Conservation (phyloP, 2,888 invertebrate species). For the Dryocosmus kuriphilus region DNA sequence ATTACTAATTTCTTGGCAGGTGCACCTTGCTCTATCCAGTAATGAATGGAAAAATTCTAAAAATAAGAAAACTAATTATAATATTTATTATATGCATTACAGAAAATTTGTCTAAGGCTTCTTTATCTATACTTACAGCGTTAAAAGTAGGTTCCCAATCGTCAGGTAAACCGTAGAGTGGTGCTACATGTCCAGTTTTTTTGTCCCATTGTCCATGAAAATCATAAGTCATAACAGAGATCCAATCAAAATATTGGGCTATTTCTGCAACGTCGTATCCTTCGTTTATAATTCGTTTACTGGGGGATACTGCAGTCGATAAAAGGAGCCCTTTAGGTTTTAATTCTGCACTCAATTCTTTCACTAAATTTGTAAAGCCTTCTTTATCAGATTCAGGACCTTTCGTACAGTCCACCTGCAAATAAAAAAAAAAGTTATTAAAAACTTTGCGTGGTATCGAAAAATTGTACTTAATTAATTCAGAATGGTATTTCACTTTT, state of each 20-base stretch:
- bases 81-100: not conserved
- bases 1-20: constrained; percentile 88
- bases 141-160: constrained; percentile 89
- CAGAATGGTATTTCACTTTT: too few species aligned
- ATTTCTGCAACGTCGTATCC: constrained; percentile 90
- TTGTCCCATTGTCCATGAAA: constrained; percentile 96
- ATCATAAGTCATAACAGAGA: constrained; percentile 94
- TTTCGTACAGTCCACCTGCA: constrained; percentile 88
- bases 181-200: constrained; percentile 93
- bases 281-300: constrained; percentile 89
- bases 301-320: constrained; percentile 92
- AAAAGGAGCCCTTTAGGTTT: constrained; percentile 85
- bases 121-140: constrained; percentile 79
- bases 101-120: not conserved
- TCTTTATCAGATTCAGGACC: constrained; percentile 90
- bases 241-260: constrained; percentile 91
- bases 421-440: not conserved
- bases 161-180: constrained; percentile 88
- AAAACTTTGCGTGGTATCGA: not conserved
- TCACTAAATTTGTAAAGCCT: constrained; percentile 87
- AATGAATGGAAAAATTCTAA: constrained; percentile 91
- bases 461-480: constrained; percentile 13
- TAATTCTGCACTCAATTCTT: constrained; percentile 86
- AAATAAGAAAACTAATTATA: constrained; percentile 56
- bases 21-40: constrained; percentile 92